Evolutionary conservation across 2,888 invertebrate species (phyloP).

Genomic region (Ceriagrion tenellum): DNA sequence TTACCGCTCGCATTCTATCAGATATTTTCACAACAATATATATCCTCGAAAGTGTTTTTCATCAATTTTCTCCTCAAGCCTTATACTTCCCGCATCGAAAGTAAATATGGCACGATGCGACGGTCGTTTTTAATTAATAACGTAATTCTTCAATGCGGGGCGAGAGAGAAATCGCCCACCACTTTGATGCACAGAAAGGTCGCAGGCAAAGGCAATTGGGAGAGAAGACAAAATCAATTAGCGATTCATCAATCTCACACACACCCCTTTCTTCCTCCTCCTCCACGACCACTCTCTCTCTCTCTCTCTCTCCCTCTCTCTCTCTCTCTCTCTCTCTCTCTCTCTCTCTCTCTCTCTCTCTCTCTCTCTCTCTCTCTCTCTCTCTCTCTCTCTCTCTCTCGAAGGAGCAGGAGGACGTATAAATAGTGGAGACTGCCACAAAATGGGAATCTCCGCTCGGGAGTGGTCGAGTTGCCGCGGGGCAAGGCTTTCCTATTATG

Average conservation of each 20-base stretch:
- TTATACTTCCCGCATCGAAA: background rate
- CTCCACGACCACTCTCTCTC: background rate
- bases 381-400: background rate
- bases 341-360: background rate
- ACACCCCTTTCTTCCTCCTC: background rate
- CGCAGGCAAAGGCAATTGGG: background rate
- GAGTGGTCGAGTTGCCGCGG: background rate
- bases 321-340: background rate
- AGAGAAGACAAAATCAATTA: slow-evolving; percentile 24
- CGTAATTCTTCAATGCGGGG: background rate
- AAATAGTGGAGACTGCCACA: background rate
- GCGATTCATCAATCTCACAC: slow-evolving; percentile 5
- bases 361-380: too few relatives aligned
- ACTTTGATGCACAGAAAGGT: background rate
- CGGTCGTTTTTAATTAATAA: background rate
- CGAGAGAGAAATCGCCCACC: background rate
- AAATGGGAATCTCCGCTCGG: background rate
- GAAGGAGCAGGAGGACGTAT: background rate
- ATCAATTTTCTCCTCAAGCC: background rate
- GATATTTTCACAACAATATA: too few relatives aligned
- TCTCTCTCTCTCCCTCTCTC: too few relatives aligned
- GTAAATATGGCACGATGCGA: background rate
- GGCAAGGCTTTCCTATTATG: background rate
- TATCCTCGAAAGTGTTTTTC: too few relatives aligned
- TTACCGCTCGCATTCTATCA: background rate